Evolutionary conservation across 2,888 invertebrate genomes (phyloP), one percentile per base, ranked within the genome.

Genomic region (Corbicula japonica): DNA sequence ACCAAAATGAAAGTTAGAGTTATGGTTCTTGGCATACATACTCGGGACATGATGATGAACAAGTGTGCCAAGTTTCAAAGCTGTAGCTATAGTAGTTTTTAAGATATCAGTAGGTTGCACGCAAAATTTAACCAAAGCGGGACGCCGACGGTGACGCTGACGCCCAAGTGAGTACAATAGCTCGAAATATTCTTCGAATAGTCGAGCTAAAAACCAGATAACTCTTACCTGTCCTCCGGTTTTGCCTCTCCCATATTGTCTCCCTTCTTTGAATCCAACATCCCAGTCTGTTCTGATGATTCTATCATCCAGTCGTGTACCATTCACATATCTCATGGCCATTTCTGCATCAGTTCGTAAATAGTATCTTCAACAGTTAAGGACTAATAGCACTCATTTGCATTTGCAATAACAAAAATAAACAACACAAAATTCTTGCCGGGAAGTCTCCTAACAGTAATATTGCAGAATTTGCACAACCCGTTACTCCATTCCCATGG

Each of bases 211-310:
- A 12, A 38, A 12, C 18, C 10, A 23, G 38, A 60, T 2, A 38
- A 60, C 23, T 32, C 88, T 93, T 65, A 97, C 99, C 96, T 99
- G 99, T 91, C 99, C 99, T 69, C 99, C 99, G 89, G 97, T 97
- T 94, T 98, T 98, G 68, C 99, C 99, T 87, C 99, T 95, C 34
- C 99, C 99, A 94, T 97, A 99, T 93, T 99, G 99, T 87, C 99
- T 95, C 1, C 99, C 99, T 94, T 99, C 99, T 81, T 89, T 95
- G 94, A 99, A 99, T 1, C 99, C 99, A 38, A 99, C 99, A 94
- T 99, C 99, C 99, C 99, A 99, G 94, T 99, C 99, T 71, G 98
- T 98, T 90, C 99, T 95, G 56, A 99, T 97, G 81, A 99, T 97
- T 91, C 99, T 95, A 92, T 99, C 99, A 94, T 99, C 99, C 63